Conservation (phyloP, 2,888 invertebrate genomes). For the Heteropelma amictum region DNA sequence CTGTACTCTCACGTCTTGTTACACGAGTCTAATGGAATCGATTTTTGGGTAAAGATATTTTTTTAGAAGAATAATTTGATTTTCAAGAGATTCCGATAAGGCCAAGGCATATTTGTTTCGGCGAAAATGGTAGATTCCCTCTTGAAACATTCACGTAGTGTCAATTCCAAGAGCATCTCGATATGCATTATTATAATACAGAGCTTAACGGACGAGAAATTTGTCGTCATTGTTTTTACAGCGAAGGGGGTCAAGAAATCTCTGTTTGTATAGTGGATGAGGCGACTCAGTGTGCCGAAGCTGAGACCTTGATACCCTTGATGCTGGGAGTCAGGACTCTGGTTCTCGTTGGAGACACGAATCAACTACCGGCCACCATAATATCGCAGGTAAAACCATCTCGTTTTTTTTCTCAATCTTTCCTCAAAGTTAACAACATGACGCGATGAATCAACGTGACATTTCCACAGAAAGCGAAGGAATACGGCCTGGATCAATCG, state of each 20-base stretch:
- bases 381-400: constrained; percentile 84
- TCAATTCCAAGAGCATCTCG: too few relatives aligned
- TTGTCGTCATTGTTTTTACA: too few relatives aligned
- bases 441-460: neutral
- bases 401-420: neutral
- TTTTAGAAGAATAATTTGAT: constrained; percentile 28
- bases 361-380: constrained; percentile 90
- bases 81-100: too few relatives aligned
- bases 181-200: too few relatives aligned
- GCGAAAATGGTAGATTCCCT: too few relatives aligned
- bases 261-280: constrained; percentile 88
- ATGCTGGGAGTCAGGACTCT: constrained; percentile 86
- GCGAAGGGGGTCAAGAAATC: constrained; percentile 60
- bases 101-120: too few relatives aligned
- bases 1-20: constrained; percentile 83
- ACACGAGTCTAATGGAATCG: constrained; percentile 72
- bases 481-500: constrained; percentile 85
- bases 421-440: neutral
- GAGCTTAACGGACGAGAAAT: too few relatives aligned
- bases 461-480: constrained; percentile 83
- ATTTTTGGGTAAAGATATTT: constrained; percentile 64
- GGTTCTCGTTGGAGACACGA: constrained; percentile 92
- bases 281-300: constrained; percentile 92
- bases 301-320: constrained; percentile 89
- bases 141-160: too few relatives aligned